A percentile compares a stretch with the other conserved stretches of the same genome.
phyloP scores from a whole-genome alignment of 2,888 invertebrate species.

The Apotomis capreana region DNA sequence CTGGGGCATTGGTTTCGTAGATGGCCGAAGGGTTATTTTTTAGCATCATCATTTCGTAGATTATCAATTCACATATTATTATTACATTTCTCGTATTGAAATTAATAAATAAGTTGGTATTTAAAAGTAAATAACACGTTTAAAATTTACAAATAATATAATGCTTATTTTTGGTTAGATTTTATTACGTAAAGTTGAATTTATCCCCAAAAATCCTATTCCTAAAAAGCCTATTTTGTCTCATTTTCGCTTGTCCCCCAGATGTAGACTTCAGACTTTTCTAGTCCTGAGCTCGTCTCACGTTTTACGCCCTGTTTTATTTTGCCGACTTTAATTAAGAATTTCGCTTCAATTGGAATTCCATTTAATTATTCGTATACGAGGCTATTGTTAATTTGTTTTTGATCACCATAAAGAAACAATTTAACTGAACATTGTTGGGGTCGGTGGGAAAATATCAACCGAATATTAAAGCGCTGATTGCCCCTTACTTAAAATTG shows the following conservation, averaged over 20 bases:
- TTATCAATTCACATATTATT: no score
- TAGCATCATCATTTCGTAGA: no score
- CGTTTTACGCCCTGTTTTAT: conserved; percentile 20
- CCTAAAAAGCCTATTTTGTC: background rate
- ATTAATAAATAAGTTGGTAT: no score
- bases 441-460: background rate
- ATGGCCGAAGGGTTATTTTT: no score
- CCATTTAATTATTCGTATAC: conserved; percentile 32
- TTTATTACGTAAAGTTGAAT: no score
- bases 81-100: no score
- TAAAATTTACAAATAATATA: no score
- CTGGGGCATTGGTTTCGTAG: no score
- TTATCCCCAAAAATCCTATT: no score
- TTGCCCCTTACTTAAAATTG: background rate
- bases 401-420: conserved; percentile 32
- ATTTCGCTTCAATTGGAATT: conserved; percentile 23
- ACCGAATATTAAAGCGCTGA: background rate
- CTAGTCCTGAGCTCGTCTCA: conserved; percentile 5
- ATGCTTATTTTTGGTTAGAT: no score
- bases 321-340: conserved; percentile 33
- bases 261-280: conserved; percentile 24
- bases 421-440: conserved; percentile 7
- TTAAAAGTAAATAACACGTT: no score
- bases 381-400: conserved; percentile 21
- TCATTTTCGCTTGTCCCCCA: background rate